A percentile compares a stretch with the other conserved stretches of the same genome.
phyloP scores from a whole-genome alignment of 2,113 vertebrate genomes.

The Fregata magnificens region DNA sequence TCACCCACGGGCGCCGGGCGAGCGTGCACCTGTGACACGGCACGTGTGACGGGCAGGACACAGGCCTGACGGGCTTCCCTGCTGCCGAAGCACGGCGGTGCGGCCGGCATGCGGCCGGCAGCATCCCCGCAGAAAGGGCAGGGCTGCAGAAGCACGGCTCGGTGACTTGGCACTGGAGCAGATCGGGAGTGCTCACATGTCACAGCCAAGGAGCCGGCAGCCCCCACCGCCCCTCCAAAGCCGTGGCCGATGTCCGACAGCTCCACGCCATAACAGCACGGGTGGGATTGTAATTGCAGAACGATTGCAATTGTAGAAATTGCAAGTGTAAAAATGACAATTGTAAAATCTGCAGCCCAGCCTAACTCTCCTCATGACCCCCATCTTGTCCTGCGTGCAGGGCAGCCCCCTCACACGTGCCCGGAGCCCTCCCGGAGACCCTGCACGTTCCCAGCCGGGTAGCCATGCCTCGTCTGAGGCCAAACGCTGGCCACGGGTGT shows the following conservation, averaged over 20 bases:
- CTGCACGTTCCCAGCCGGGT: accelerated
- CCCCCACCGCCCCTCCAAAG: not conserved
- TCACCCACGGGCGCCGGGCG: not conserved
- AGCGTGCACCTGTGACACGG: not conserved
- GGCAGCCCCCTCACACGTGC: not conserved
- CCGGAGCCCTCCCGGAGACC: not conserved
- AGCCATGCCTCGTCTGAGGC: not conserved
- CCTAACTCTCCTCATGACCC: not conserved
- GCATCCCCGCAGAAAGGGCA: not conserved
- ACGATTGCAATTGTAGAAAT: not conserved
- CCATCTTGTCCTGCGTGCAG: not conserved
- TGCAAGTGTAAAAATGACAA: not conserved
- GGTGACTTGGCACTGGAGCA: not conserved
- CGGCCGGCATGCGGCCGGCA: accelerated
- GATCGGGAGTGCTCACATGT: not conserved
- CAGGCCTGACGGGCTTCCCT: not conserved
- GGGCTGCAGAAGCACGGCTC: not conserved
- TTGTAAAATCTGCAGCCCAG: not conserved
- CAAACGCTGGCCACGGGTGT: accelerated
- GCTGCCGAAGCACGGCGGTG: not conserved
- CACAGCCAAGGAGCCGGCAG: not conserved
- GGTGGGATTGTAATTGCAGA: not conserved
- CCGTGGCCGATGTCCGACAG: not conserved
- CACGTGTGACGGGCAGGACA: not conserved
- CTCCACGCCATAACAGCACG: accelerated